These are phyloP conservation scores for Glossophaga mutica DNA, from an alignment of 2,797 vertebrate genomes.

Conservation along the genomic window DNA sequence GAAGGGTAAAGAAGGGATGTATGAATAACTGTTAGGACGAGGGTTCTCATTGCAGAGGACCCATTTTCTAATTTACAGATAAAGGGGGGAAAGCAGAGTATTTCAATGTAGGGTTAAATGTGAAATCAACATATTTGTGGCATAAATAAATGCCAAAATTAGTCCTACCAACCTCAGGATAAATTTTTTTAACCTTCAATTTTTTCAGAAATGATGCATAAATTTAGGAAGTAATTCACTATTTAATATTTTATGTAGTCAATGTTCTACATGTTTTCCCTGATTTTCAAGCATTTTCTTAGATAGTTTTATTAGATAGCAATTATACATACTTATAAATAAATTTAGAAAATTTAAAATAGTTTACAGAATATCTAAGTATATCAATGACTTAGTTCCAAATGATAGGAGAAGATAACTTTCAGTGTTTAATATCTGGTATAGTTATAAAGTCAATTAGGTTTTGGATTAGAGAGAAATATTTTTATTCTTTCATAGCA, in stretches of 20 bases:
- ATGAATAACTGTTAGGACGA: neutral
- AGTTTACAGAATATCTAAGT: neutral
- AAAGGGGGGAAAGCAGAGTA: neutral
- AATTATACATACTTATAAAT: neutral
- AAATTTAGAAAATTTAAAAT: conserved; percentile 24
- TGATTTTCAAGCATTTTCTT: conserved; percentile 16
- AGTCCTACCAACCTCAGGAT: neutral
- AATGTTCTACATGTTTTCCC: neutral
- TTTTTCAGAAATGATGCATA: neutral
- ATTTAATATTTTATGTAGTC: neutral
- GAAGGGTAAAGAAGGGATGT: neutral
- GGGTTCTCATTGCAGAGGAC: neutral
- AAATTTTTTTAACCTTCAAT: neutral
- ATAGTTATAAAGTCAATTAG: neutral
- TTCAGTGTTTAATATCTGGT: neutral
- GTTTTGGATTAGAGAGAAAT: neutral
- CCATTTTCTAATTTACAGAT: conserved; percentile 6
- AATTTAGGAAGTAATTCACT: conserved; percentile 15
- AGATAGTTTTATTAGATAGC: neutral
- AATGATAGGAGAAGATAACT: neutral
- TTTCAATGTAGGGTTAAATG: neutral
- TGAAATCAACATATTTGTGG: neutral
- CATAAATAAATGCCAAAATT: neutral
- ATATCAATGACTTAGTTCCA: neutral
- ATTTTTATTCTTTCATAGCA: neutral